phyloP scores from a whole-genome alignment of 2,113 vertebrate genomes.

The Lasiurus cinereus region DNA sequence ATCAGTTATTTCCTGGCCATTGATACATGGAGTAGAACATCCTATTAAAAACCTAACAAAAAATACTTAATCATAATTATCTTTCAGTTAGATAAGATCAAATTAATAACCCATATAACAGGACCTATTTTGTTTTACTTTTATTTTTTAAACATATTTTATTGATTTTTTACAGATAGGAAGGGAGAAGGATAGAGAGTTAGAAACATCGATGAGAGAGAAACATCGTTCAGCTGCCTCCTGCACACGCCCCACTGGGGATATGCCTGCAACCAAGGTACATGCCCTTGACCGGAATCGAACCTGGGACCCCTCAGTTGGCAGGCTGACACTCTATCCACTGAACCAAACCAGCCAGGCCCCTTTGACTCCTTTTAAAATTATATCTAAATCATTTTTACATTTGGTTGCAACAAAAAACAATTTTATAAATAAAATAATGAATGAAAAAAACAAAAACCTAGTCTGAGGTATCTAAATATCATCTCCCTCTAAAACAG shows the following conservation, averaged over 20 bases:
- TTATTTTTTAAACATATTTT: too few relatives aligned
- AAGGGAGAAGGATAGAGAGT: too few relatives aligned
- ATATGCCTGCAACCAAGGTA: too few relatives aligned
- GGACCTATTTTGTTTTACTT: not conserved
- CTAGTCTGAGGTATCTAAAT: not conserved
- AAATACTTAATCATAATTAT: constrained; percentile 23
- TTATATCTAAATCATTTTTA: constrained; percentile 1
- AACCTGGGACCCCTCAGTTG: too few relatives aligned
- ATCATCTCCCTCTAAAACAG: not conserved
- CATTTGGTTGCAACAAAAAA: constrained; percentile 6
- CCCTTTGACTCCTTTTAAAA: constrained; percentile 9
- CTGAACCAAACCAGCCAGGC: too few relatives aligned
- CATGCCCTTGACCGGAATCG: too few relatives aligned
- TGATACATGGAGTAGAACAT: not conserved
- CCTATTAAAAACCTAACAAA: constrained; percentile 29
- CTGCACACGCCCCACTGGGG: too few relatives aligned
- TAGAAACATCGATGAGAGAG: too few relatives aligned
- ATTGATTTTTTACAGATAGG: too few relatives aligned
- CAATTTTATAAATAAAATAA: constrained; percentile 36
- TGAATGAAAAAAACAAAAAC: not conserved
- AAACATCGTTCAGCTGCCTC: too few relatives aligned
- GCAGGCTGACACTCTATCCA: too few relatives aligned
- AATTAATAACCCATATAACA: constrained; percentile 4
- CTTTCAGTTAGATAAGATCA: constrained; percentile 18
- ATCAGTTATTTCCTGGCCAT: not conserved